Percentiles rank a stretch among this genome's conserved stretches.
Evolutionary conservation across 2,113 vertebrate species (phyloP).

Genomic region (Podarcis cretensis): DNA sequence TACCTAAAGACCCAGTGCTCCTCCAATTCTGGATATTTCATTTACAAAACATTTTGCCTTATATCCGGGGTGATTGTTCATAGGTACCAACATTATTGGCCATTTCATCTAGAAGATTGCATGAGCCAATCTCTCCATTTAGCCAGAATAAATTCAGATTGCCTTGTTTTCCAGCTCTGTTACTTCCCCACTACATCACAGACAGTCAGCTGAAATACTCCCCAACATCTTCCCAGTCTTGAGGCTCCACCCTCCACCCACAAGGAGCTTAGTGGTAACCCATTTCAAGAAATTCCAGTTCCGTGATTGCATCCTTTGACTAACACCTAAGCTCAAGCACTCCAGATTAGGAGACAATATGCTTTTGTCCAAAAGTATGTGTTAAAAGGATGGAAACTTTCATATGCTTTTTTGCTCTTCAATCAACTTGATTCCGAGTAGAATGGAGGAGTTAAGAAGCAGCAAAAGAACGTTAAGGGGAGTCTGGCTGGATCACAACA

Average conservation of each 20-base stretch:
- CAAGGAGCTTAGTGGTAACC: background rate
- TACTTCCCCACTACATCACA: background rate
- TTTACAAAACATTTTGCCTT: background rate
- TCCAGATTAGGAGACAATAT: background rate
- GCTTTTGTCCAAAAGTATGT: background rate
- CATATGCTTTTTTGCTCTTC: background rate
- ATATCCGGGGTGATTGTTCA: background rate
- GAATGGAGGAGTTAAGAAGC: background rate
- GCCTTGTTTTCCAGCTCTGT: background rate
- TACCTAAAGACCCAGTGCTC: background rate
- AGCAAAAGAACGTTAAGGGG: too few relatives aligned
- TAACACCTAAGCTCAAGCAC: background rate
- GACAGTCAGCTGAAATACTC: background rate
- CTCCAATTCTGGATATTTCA: too few relatives aligned
- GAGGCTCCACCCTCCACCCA: background rate
- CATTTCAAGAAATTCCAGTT: background rate
- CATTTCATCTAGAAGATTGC: background rate
- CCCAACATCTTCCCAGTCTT: background rate
- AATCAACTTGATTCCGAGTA: background rate
- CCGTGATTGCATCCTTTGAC: background rate
- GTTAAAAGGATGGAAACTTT: background rate
- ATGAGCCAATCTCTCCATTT: background rate
- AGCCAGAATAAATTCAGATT: background rate
- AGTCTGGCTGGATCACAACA: too few relatives aligned
- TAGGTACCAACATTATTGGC: too few relatives aligned